Evolutionary conservation across 2,888 invertebrate genomes (phyloP).

Genomic region (Choreutis nemorana): DNA sequence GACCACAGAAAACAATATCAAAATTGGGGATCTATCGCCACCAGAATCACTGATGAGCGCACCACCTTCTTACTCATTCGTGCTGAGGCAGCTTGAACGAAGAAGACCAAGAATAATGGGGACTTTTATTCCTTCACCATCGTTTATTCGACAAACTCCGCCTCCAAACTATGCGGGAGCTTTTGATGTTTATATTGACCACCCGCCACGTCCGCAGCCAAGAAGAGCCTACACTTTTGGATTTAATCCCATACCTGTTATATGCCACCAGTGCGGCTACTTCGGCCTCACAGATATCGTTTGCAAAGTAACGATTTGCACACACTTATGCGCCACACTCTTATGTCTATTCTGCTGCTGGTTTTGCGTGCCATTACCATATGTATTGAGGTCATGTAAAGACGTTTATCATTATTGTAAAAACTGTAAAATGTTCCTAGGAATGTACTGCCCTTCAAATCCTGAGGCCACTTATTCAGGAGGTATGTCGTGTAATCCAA

Average conservation of each 20-base stretch:
- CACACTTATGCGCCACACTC: constrained; percentile 43
- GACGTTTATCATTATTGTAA: constrained; percentile 55
- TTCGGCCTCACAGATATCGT: constrained; percentile 37
- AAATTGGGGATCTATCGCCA: constrained; percentile 30
- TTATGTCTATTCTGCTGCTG: constrained; percentile 53
- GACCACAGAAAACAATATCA: too few relatives aligned
- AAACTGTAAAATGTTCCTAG: constrained; percentile 44
- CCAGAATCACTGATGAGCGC: constrained; percentile 47
- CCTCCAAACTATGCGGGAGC: constrained; percentile 52
- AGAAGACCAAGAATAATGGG: constrained; percentile 46
- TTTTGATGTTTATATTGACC: constrained; percentile 50
- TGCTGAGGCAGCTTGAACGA: constrained; percentile 41
- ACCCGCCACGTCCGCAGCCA: constrained; percentile 28
- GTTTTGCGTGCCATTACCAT: constrained; percentile 51
- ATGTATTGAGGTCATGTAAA: constrained; percentile 49
- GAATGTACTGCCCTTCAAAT: constrained; percentile 51
- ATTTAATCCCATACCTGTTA: constrained; percentile 35
- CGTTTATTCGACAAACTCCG: constrained; percentile 46
- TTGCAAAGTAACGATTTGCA: constrained; percentile 43
- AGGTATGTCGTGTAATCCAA: too few relatives aligned
- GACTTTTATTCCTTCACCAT: constrained; percentile 52
- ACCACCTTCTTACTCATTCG: constrained; percentile 54
- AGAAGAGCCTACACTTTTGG: constrained; percentile 35
- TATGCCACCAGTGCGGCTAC: constrained; percentile 47
- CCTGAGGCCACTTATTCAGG: constrained; percentile 26